phyloP scores from a whole-genome alignment of 2,113 vertebrate genomes.

The Patagioenas fasciata region DNA sequence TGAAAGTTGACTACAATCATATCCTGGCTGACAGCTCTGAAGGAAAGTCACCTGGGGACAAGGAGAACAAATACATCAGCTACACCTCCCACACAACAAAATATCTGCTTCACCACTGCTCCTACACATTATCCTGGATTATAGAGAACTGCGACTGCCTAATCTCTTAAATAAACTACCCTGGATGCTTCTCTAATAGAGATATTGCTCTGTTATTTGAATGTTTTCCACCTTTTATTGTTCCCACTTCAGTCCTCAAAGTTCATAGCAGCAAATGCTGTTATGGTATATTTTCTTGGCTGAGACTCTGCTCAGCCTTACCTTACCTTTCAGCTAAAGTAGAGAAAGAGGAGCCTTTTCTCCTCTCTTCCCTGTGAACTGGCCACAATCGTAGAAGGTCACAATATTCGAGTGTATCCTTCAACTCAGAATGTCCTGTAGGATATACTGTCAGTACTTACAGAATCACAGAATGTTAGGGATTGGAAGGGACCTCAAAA shows the following conservation, averaged over 20 bases:
- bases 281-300: background rate
- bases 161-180: background rate
- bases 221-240: background rate
- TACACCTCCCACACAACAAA: background rate
- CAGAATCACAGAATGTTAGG: no score
- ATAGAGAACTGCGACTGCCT: background rate
- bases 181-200: background rate
- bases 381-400: rapidly evolving
- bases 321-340: background rate
- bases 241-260: background rate
- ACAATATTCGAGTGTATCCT: background rate
- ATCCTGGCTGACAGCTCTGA: background rate
- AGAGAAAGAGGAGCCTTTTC: background rate
- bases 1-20: background rate
- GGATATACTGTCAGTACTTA: background rate
- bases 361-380: background rate
- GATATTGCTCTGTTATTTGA: background rate
- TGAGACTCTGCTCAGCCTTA: background rate
- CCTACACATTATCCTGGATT: background rate
- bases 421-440: background rate
- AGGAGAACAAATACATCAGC: background rate
- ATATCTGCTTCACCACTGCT: background rate
- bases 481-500: no score
- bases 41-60: background rate
- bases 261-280: background rate